Conservation (phyloP, 2,113 vertebrate species). For the Morone chrysops region DNA sequence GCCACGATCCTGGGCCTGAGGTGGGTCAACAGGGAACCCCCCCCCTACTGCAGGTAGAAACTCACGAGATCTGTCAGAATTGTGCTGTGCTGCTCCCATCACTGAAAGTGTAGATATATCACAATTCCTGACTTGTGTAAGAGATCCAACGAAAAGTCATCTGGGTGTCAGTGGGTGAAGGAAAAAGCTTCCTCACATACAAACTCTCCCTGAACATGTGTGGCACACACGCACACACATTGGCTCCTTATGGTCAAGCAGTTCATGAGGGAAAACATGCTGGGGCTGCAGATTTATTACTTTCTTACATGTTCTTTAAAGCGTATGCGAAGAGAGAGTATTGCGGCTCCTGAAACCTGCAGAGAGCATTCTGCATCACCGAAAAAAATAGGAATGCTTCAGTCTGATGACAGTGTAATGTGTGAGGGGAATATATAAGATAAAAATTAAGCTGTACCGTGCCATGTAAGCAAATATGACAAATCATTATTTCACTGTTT, state of each 20-base stretch:
- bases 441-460: background rate
- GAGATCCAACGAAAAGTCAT: slow-evolving; percentile 35
- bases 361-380: slow-evolving; percentile 23
- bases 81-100: background rate
- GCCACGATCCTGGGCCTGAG: slow-evolving; percentile 59
- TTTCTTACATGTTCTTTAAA: slow-evolving; percentile 56
- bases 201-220: slow-evolving; percentile 51
- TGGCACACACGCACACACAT: slow-evolving; percentile 39
- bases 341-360: slow-evolving; percentile 36
- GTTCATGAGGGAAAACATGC: slow-evolving; percentile 49
- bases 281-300: slow-evolving; percentile 59
- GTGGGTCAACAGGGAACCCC: slow-evolving; percentile 52
- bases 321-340: slow-evolving; percentile 11
- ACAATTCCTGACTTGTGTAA: background rate
- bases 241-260: slow-evolving; percentile 47
- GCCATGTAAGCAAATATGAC: background rate
- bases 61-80: slow-evolving; percentile 52
- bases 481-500: slow-evolving; percentile 4
- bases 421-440: background rate
- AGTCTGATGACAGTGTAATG: background rate
- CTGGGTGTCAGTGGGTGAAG: slow-evolving; percentile 27
- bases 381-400: slow-evolving; percentile 8
- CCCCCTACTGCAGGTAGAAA: slow-evolving; percentile 75
- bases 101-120: background rate
- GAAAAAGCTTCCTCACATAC: background rate